A percentile compares a stretch with the other conserved stretches of the same genome.
Conservation (phyloP, 2,113 vertebrate genomes). For the Pungitius pungitius region DNA sequence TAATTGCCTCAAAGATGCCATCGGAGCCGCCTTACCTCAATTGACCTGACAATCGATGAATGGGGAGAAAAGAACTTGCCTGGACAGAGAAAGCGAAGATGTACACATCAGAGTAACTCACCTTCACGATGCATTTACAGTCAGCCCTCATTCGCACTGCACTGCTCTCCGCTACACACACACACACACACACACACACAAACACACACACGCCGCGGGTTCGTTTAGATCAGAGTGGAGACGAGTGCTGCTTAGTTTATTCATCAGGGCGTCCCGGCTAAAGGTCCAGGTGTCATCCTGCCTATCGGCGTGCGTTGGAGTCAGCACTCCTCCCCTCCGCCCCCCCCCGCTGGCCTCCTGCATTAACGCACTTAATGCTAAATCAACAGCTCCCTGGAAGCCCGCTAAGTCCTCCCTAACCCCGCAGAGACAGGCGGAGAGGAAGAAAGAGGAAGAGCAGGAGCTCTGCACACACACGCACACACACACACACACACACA, state of each 20-base stretch:
- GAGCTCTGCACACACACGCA: neutral
- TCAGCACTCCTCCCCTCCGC: slow-evolving; percentile 69
- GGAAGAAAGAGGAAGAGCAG: slow-evolving; percentile 18
- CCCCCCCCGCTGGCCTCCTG: slow-evolving; percentile 40
- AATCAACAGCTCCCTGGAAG: slow-evolving; percentile 68
- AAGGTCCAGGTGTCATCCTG: slow-evolving; percentile 70
- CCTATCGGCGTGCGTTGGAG: slow-evolving; percentile 71
- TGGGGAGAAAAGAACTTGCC: slow-evolving; percentile 33
- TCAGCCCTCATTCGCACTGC: neutral
- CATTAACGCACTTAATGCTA: slow-evolving; percentile 72
- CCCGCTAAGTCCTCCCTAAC: slow-evolving; percentile 60
- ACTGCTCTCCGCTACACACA: neutral
- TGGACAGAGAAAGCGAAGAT: neutral
- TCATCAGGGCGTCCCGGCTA: slow-evolving; percentile 52
- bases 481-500: slow-evolving; percentile 13
- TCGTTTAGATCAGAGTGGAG: slow-evolving; percentile 55
- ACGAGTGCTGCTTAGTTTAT: slow-evolving; percentile 69
- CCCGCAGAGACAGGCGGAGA: slow-evolving; percentile 45
- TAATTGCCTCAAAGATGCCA: slow-evolving; percentile 58
- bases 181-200: too few species aligned
- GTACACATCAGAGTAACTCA: neutral
- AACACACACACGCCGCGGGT: slow-evolving; percentile 17
- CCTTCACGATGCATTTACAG: slow-evolving; percentile 12
- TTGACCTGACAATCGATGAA: slow-evolving; percentile 45
- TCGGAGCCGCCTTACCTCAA: slow-evolving; percentile 43